These are phyloP conservation scores for Halocynthia roretzi DNA, from an alignment of 23 tunicate genomes.

Conservation along the genomic window DNA sequence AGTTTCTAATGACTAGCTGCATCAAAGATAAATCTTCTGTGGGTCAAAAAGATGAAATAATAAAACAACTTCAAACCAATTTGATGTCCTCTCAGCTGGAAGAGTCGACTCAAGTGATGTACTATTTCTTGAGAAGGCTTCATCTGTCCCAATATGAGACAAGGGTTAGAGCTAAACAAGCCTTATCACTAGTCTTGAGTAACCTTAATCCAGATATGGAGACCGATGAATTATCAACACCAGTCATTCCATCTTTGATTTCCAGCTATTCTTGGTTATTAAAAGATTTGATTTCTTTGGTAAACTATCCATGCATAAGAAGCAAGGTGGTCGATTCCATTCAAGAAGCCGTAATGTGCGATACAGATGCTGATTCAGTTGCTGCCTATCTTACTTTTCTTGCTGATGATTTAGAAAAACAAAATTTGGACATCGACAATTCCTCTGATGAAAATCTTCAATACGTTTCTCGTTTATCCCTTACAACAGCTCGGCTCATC, in stretches of 20 bases:
- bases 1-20: constrained; percentile 57
- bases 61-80: constrained; percentile 5
- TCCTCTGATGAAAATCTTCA: constrained; percentile 18
- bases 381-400: constrained; percentile 57
- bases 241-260: background rate
- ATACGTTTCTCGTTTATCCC: constrained; percentile 23
- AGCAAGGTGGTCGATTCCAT: constrained; percentile 45
- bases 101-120: constrained; percentile 36
- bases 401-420: constrained; percentile 36
- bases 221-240: background rate
- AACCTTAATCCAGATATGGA: constrained; percentile 9
- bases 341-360: constrained; percentile 37
- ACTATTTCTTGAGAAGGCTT: constrained; percentile 64
- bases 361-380: constrained; percentile 38
- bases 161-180: constrained; percentile 35
- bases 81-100: background rate
- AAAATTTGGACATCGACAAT: constrained; percentile 1
- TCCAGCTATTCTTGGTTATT: constrained; percentile 41
- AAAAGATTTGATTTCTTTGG: constrained; percentile 32
- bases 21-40: constrained; percentile 13
- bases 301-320: constrained; percentile 37
- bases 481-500: constrained; percentile 31
- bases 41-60: constrained; percentile 12
- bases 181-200: constrained; percentile 38
- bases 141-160: constrained; percentile 43